Percentiles rank a stretch among this genome's conserved stretches.
phyloP scores from a whole-genome alignment of 2,113 vertebrate genomes.

The Protobothrops flavoviridis region DNA sequence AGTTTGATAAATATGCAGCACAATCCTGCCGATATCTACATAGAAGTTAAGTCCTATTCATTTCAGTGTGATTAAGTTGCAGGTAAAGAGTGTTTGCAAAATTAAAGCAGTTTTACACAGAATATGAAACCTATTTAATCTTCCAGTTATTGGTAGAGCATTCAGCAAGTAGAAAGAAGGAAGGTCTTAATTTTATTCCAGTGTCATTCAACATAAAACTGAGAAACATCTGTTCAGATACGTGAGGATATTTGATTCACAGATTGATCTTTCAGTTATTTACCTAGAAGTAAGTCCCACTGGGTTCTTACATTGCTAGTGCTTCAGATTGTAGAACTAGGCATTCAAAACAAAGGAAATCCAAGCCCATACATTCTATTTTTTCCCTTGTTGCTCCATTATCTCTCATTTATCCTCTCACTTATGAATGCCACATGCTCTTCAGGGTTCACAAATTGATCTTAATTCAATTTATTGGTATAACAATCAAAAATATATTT shows the following conservation, averaged over 20 bases:
- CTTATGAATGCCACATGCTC: slow-evolving; percentile 54
- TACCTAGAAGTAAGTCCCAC: background rate
- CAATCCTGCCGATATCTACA: background rate
- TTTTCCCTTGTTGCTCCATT: slow-evolving; percentile 62
- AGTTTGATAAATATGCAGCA: slow-evolving; percentile 17
- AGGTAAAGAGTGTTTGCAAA: background rate
- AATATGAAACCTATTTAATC: slow-evolving; percentile 53
- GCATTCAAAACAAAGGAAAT: slow-evolving; percentile 62
- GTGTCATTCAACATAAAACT: slow-evolving; percentile 50
- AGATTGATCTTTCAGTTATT: background rate
- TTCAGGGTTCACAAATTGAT: slow-evolving; percentile 35
- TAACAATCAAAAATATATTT: background rate
- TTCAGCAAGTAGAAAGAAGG: slow-evolving; percentile 17
- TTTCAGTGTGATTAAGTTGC: background rate
- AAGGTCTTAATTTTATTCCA: background rate
- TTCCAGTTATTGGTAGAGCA: slow-evolving; percentile 20
- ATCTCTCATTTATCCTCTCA: slow-evolving; percentile 38
- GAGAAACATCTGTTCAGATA: slow-evolving; percentile 46
- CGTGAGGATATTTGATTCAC: slow-evolving; percentile 58
- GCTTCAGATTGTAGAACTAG: slow-evolving; percentile 37
- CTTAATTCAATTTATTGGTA: background rate
- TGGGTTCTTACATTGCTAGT: background rate
- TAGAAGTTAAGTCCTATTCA: background rate
- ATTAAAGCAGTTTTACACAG: slow-evolving; percentile 23
- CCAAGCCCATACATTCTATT: slow-evolving; percentile 58